Percentiles rank a stretch among this genome's conserved stretches.
Conservation (phyloP, 2,888 invertebrate species). For the Pheosia tremula region DNA sequence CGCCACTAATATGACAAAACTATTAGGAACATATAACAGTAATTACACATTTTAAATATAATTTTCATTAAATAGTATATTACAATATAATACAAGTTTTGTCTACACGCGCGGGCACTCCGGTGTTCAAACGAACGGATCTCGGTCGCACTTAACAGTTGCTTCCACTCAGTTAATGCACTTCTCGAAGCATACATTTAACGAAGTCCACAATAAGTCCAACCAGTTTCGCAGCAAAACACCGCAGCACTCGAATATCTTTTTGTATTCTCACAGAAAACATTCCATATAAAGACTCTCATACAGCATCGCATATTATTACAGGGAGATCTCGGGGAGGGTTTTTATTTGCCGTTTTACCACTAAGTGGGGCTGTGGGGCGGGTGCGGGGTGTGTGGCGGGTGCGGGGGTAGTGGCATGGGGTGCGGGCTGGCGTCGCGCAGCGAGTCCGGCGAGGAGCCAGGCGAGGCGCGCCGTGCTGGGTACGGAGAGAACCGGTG, state of each 20-base stretch:
- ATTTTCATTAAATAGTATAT: slow-evolving; percentile 64
- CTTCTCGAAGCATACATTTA: slow-evolving; percentile 45
- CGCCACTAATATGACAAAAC: slow-evolving; percentile 70
- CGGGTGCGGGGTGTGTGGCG: slow-evolving; percentile 72
- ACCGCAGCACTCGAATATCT: slow-evolving; percentile 40
- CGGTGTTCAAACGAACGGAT: slow-evolving; percentile 18
- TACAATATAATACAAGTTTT: slow-evolving; percentile 68
- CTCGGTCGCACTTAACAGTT: slow-evolving; percentile 30
- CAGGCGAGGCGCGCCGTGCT: slow-evolving; percentile 75
- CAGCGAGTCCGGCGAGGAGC: slow-evolving; percentile 86
- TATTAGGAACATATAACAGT: slow-evolving; percentile 83
- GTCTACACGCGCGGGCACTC: slow-evolving; percentile 26
- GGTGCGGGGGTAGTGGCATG: slow-evolving; percentile 61
- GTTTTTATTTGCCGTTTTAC: slow-evolving; percentile 45
- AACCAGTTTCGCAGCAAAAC: slow-evolving; percentile 34
- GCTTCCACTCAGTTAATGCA: slow-evolving; percentile 44
- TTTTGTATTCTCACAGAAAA: slow-evolving; percentile 43
- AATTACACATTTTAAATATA: slow-evolving; percentile 70
- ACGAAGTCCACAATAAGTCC: slow-evolving; percentile 41
- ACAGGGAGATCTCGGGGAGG: slow-evolving; percentile 55
- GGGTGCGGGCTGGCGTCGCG: slow-evolving; percentile 80
- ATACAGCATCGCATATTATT: slow-evolving; percentile 50
- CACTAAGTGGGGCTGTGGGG: slow-evolving; percentile 80
- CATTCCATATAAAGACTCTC: slow-evolving; percentile 51
- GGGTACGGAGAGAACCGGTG: slow-evolving; percentile 87